phyloP scores from a whole-genome alignment of 2,888 invertebrate species.

The Oligia strigilis region DNA sequence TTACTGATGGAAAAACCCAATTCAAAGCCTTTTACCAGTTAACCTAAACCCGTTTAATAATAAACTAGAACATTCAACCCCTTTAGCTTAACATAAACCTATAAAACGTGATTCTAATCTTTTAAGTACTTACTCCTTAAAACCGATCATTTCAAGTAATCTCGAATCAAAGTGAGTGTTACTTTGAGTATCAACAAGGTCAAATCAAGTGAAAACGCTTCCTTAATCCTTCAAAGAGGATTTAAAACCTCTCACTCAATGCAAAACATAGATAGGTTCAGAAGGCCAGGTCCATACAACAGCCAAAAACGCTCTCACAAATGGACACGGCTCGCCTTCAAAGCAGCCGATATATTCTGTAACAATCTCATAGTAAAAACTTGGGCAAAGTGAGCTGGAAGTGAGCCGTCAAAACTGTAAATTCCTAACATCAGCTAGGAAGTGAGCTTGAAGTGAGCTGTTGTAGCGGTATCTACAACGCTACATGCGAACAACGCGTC shows the following conservation, averaged over 20 bases:
- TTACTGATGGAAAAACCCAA: not conserved
- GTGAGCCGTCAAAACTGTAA: not conserved
- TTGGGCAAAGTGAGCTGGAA: not conserved
- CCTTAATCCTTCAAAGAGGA: slow-evolving; percentile 38
- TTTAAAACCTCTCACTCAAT: slow-evolving; percentile 26
- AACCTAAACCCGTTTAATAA: too few relatives aligned
- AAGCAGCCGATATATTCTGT: not conserved
- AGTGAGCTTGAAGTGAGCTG: not conserved
- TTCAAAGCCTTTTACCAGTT: not conserved
- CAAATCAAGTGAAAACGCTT: slow-evolving; percentile 33
- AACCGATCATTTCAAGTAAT: slow-evolving; percentile 9
- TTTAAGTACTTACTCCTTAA: not conserved
- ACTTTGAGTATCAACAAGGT: slow-evolving; percentile 25
- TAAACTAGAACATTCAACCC: not conserved
- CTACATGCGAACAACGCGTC: too few relatives aligned
- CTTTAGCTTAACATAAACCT: not conserved
- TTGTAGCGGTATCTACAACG: too few relatives aligned
- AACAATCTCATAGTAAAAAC: not conserved
- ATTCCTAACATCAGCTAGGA: not conserved
- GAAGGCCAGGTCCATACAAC: not conserved
- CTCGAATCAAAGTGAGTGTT: slow-evolving; percentile 25
- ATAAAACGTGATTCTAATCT: slow-evolving; percentile 13
- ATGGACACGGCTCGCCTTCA: not conserved
- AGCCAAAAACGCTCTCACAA: not conserved
- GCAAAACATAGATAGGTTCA: not conserved